These are phyloP conservation scores for Epinephelus coioides DNA, from an alignment of 2,797 vertebrate species.

Conservation along the genomic window DNA sequence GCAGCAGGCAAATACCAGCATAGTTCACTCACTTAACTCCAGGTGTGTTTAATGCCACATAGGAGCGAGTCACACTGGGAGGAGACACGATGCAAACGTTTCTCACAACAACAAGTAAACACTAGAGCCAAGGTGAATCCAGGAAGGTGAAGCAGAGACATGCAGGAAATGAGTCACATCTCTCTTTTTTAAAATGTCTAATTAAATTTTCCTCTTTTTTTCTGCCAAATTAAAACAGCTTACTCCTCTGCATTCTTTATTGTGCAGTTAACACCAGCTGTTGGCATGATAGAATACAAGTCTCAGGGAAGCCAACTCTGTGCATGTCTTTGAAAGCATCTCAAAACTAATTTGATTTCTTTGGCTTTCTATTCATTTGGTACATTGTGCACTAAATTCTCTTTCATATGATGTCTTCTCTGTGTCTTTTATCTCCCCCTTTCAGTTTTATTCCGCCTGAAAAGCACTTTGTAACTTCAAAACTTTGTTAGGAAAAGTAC, in stretches of 20 bases:
- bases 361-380: not conserved
- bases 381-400: not conserved
- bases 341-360: not conserved
- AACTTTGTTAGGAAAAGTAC: not conserved
- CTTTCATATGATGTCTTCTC: not conserved
- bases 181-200: not conserved
- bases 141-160: not conserved
- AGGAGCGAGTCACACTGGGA: conserved; percentile 41
- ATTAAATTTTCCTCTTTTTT: not conserved
- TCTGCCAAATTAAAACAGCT: not conserved
- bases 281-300: not conserved
- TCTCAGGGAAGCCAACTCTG: too few relatives aligned
- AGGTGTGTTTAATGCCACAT: conserved; percentile 55
- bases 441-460: not conserved
- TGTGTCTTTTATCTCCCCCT: not conserved
- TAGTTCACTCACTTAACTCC: conserved; percentile 47
- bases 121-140: not conserved
- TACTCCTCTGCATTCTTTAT: not conserved
- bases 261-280: not conserved
- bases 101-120: conserved; percentile 31
- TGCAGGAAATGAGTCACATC: not conserved
- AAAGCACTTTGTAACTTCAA: not conserved
- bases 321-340: too few relatives aligned
- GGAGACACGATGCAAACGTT: conserved; percentile 29
- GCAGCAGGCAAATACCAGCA: conserved; percentile 40